Percentiles rank a stretch among this genome's conserved stretches.
Evolutionary conservation across 2,797 vertebrate species (phyloP).

Genomic region (Pipistrellus nathusii): DNA sequence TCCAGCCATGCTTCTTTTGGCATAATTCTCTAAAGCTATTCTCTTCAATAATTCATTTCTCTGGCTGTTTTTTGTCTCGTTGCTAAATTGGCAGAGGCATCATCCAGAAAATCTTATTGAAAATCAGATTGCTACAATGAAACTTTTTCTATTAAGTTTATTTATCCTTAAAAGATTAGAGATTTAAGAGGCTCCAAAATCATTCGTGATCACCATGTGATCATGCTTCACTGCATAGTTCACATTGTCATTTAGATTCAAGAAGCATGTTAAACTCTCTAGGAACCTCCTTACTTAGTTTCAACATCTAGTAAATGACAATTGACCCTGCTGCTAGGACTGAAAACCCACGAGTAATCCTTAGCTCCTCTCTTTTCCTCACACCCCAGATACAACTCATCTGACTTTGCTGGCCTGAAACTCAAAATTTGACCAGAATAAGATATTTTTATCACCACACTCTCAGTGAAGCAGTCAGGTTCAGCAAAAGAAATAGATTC

Average conservation of each 20-base stretch:
- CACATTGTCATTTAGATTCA: not conserved
- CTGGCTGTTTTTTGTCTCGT: not conserved
- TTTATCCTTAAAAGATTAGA: slow-evolving; percentile 32
- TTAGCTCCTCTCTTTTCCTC: not conserved
- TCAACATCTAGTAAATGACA: not conserved
- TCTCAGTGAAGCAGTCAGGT: not conserved
- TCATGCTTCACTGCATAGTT: not conserved
- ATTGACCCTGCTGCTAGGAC: not conserved
- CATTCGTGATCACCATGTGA: not conserved
- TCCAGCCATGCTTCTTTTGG: not conserved
- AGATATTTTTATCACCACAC: not conserved
- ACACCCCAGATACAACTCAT: not conserved
- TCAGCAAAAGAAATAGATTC: not conserved
- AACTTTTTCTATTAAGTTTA: slow-evolving; percentile 21
- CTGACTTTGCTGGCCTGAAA: not conserved
- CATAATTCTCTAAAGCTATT: not conserved
- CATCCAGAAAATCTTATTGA: slow-evolving; percentile 28
- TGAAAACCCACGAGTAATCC: not conserved
- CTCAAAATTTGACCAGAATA: not conserved
- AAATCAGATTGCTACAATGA: not conserved
- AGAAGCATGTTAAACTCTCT: not conserved
- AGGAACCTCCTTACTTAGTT: not conserved
- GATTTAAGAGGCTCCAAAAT: not conserved
- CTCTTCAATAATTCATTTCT: not conserved
- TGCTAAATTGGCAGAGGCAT: slow-evolving; percentile 28